phyloP scores from a whole-genome alignment of 2,888 invertebrate species.

The Heliconius aoede region DNA sequence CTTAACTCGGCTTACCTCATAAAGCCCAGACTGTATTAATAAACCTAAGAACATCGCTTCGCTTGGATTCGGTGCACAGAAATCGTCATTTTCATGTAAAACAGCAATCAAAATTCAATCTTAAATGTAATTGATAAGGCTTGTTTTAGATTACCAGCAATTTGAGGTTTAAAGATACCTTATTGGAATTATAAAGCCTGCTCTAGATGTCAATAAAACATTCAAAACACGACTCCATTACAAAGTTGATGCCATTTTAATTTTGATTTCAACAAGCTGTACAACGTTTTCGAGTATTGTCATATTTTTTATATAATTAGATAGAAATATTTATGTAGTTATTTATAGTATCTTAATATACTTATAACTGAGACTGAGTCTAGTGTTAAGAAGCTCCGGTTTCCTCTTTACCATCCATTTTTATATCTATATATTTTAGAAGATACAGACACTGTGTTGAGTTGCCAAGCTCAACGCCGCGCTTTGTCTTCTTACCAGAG shows the following conservation, averaged over 20 bases:
- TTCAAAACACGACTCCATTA: constrained; percentile 70
- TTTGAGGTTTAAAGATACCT: constrained; percentile 47
- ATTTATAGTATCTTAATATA: too few species aligned
- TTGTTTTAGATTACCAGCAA: constrained; percentile 6
- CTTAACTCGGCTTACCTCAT: constrained; percentile 40
- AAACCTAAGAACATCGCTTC: constrained; percentile 46
- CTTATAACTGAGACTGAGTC: too few species aligned
- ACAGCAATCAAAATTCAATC: constrained; percentile 17
- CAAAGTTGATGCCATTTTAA: constrained; percentile 52
- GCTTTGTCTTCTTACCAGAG: too few species aligned
- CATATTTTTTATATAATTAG: neutral
- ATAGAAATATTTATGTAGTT: neutral
- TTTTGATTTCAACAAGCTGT: constrained; percentile 40
- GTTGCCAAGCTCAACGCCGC: too few species aligned
- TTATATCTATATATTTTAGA: too few species aligned
- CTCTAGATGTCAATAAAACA: constrained; percentile 68
- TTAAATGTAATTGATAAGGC: neutral
- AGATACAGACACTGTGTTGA: too few species aligned
- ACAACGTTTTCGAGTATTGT: constrained; percentile 9
- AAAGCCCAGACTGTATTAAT: constrained; percentile 60
- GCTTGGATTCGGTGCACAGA: constrained; percentile 42
- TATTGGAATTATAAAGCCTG: constrained; percentile 68
- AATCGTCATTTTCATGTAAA: constrained; percentile 28
- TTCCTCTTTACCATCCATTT: too few species aligned
- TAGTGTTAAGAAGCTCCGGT: too few species aligned